phyloP scores from a whole-genome alignment of 2,797 vertebrate genomes.

The Florisuga fusca region DNA sequence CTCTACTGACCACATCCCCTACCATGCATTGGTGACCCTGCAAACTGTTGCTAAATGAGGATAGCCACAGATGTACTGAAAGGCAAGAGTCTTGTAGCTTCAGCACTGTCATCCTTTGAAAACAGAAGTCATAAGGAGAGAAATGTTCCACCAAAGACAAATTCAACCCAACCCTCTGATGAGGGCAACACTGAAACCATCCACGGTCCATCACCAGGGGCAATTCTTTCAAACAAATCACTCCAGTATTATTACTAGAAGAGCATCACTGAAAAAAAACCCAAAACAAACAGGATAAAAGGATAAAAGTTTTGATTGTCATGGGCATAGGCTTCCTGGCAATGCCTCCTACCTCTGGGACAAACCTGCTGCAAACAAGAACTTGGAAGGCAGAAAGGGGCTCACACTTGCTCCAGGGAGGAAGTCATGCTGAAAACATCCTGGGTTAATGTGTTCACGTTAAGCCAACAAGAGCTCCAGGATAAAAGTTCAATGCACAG shows the following conservation, averaged over 20 bases:
- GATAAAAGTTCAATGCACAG: background rate
- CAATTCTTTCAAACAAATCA: background rate
- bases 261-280: rapidly evolving
- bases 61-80: background rate
- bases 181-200: background rate
- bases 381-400: background rate
- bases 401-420: rapidly evolving
- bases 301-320: background rate
- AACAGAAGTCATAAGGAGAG: background rate
- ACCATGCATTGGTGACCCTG: background rate
- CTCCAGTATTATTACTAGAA: background rate
- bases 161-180: background rate
- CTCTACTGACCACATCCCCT: background rate
- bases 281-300: background rate
- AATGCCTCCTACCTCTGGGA: background rate
- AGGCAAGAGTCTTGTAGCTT: background rate
- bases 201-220: background rate
- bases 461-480: background rate
- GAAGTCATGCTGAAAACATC: background rate
- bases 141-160: background rate
- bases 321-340: background rate
- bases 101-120: background rate
- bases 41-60: background rate
- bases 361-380: background rate
- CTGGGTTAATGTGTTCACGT: rapidly evolving